Percentiles rank a stretch among this genome's conserved stretches.
Evolutionary conservation across 1,140 invertebrate species (phyloP).

Genomic region (Drosophila elegans): DNA sequence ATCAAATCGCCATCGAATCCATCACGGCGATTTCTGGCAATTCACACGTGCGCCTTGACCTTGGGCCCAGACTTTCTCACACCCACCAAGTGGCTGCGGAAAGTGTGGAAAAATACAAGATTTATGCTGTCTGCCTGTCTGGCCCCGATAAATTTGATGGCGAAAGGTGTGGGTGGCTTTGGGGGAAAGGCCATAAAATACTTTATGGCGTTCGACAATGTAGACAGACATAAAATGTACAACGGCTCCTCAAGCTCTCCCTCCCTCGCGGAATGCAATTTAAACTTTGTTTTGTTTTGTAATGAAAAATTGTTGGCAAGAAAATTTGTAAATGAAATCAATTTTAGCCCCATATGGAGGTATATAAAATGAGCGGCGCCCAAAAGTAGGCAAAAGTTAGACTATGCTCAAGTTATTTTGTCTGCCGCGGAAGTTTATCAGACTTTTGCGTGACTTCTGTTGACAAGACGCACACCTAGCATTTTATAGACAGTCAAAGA

Average conservation of each 20-base stretch:
- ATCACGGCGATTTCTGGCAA: constrained; percentile 52
- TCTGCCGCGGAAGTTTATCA: constrained; percentile 75
- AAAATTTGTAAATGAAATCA: constrained; percentile 60
- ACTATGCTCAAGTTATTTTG: constrained; percentile 44
- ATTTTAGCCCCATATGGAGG: constrained; percentile 44
- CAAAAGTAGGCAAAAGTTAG: constrained; percentile 64
- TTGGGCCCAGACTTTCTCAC: constrained; percentile 46
- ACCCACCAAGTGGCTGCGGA: constrained; percentile 6
- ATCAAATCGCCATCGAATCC: constrained; percentile 43
- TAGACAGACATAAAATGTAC: constrained; percentile 44
- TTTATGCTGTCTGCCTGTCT: constrained; percentile 71
- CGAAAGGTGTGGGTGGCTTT: constrained; percentile 45
- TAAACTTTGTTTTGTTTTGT: constrained; percentile 67
- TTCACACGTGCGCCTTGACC: constrained; percentile 75
- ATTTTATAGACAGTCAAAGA: constrained; percentile 13
- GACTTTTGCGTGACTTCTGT: constrained; percentile 78
- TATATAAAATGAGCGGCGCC: constrained; percentile 22
- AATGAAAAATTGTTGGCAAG: constrained; percentile 61
- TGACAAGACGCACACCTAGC: constrained; percentile 60
- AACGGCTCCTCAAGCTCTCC: constrained; percentile 10
- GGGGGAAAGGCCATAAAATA: constrained; percentile 53
- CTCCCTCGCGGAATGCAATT: constrained; percentile 54
- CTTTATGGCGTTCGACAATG: constrained; percentile 58
- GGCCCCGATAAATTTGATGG: constrained; percentile 70
- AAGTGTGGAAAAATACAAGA: constrained; percentile 49